These are phyloP conservation scores for Cecropterus lyciades DNA, from an alignment of 1,140 invertebrate genomes.

Conservation along the genomic window DNA sequence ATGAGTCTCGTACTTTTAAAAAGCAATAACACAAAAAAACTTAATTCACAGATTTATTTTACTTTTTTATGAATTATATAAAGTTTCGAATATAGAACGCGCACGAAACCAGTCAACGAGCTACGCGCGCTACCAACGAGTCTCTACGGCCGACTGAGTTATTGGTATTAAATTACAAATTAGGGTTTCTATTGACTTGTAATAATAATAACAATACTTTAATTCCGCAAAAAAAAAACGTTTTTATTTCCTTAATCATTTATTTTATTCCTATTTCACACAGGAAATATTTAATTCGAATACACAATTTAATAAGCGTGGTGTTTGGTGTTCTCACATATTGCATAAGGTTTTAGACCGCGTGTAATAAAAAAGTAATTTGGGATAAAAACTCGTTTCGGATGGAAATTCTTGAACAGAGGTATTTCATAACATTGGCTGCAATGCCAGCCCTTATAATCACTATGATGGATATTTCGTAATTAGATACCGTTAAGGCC, in stretches of 20 bases:
- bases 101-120: not conserved
- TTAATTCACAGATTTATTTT: not conserved
- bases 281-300: too few species aligned
- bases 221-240: not conserved
- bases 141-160: slow-evolving; percentile 32
- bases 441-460: slow-evolving; percentile 10
- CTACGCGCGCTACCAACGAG: slow-evolving; percentile 26
- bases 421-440: slow-evolving; percentile 5
- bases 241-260: too few species aligned
- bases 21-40: not conserved
- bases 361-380: not conserved
- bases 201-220: not conserved
- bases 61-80: not conserved
- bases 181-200: slow-evolving; percentile 7
- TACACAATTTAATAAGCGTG: not conserved
- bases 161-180: slow-evolving; percentile 19
- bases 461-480: slow-evolving; percentile 3
- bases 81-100: not conserved
- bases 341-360: slow-evolving; percentile 12
- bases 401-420: slow-evolving; percentile 3
- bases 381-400: slow-evolving; percentile 9
- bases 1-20: not conserved
- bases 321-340: not conserved
- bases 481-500: slow-evolving; percentile 21
- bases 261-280: too few species aligned